These are phyloP conservation scores for Cercocebus atys DNA, from an alignment of 2,113 vertebrate species.

Conservation along the genomic window DNA sequence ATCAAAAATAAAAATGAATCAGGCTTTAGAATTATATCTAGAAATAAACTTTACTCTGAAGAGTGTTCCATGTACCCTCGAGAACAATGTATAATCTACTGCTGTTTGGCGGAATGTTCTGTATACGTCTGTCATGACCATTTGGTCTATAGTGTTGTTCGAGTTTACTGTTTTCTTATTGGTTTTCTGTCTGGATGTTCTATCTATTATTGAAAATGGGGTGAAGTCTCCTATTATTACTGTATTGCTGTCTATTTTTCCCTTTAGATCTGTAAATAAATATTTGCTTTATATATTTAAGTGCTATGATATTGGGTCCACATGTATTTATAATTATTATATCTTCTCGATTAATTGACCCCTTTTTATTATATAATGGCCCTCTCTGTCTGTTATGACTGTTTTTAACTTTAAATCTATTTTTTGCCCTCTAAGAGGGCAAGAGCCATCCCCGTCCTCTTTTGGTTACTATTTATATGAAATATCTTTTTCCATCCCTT, in stretches of 20 bases:
- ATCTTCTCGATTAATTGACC: not conserved
- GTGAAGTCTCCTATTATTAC: not conserved
- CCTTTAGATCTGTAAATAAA: not conserved
- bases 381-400: not conserved
- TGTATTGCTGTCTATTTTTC: not conserved
- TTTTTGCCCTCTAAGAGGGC: too few relatives aligned
- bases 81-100: not conserved
- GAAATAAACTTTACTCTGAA: not conserved
- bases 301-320: not conserved
- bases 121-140: not conserved
- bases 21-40: not conserved
- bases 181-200: not conserved
- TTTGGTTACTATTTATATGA: not conserved
- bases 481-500: not conserved
- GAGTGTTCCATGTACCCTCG: not conserved
- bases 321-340: not conserved
- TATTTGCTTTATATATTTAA: not conserved
- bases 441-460: not conserved
- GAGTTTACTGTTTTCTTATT: not conserved
- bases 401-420: not conserved
- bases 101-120: not conserved
- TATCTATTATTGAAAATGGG: not conserved
- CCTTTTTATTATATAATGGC: not conserved
- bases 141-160: not conserved
- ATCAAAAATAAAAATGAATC: not conserved